Evolutionary conservation across 2,113 vertebrate genomes (phyloP), one percentile per base, ranked within the genome.

Genomic region (Campylomormyrus numenius): DNA sequence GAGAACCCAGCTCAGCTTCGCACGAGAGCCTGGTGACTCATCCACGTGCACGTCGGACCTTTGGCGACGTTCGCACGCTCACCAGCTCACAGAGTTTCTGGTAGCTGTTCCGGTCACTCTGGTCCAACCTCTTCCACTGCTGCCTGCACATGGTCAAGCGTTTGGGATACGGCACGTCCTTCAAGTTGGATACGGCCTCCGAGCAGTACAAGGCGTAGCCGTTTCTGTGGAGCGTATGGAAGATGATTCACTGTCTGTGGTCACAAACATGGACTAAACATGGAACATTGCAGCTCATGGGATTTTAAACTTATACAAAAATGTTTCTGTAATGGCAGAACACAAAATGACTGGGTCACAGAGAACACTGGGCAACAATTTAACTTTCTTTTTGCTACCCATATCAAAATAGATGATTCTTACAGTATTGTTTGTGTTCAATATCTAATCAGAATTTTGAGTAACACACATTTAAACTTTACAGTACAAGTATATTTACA

Each of bases 141-240:
- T 99, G 98, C 92, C 98, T 99, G 91, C 98, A 99, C 92, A 99
- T 97, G 92, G 99, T 97, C 98, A 99, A 99, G 90, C 98, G 98
- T 92, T 98, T 97, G 0, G 98, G 99, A 95, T 98, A 98, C 89
- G 98, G 98, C 84, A 99, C 97, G 0, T 99, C 98, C 94, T 99
- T 99, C 98, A 99, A 98, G 94, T 96, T 99, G 88, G 98, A 98
- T 98, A 99, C 99, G 90, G 99, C 95, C 96, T 99, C 98, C 1
- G 98, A 98, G 0, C 98, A 99, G 94, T 98, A 99, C 95, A 99
- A 96, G 0, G 98, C 98, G 94, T 99, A 99, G 92, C 98, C 98
- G 1, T 99, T 99, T 92, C 98, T 99, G 90, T 9, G 52, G 31
- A 10, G 70, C 4, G 13, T 19, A 3, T 42, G 21, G 2, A 52